Conservation (phyloP, 2,797 vertebrate genomes). For the Gobionotothen gibberifrons region DNA sequence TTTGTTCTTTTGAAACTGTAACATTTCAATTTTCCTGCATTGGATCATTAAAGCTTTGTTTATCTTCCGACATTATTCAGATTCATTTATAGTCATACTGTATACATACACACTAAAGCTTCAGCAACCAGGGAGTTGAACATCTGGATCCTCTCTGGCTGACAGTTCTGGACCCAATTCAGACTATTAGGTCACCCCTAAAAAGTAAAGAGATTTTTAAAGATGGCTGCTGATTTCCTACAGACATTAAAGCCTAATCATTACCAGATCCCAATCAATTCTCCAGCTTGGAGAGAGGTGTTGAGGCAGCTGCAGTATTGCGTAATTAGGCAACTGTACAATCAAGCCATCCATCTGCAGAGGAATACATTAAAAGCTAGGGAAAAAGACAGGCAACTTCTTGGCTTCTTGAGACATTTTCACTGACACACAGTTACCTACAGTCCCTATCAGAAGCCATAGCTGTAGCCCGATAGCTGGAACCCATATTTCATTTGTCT, state of each 20-base stretch:
- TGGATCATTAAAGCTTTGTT: too few species aligned
- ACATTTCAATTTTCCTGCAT: too few species aligned
- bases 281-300: constrained; percentile 46
- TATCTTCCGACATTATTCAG: too few species aligned
- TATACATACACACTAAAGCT: not conserved
- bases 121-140: constrained; percentile 1
- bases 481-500: not conserved
- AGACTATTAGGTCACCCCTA: constrained; percentile 1
- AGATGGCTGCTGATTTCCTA: constrained; percentile 3
- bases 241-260: constrained; percentile 42
- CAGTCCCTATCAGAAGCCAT: constrained; percentile 1
- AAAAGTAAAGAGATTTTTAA: not conserved
- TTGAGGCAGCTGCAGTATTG: constrained; percentile 48
- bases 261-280: constrained; percentile 47
- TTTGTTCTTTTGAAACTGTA: not conserved
- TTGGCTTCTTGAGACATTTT: constrained; percentile 16
- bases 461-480: constrained; percentile 19
- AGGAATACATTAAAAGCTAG: constrained; percentile 4
- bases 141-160: not conserved
- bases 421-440: constrained; percentile 23
- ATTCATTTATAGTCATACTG: too few species aligned
- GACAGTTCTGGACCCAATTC: constrained; percentile 9
- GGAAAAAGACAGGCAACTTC: not conserved
- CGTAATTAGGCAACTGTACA: constrained; percentile 55
- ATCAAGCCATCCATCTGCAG: constrained; percentile 51